These are phyloP conservation scores for Anoura caudifer DNA, from an alignment of 2,113 vertebrate species.

Conservation along the genomic window DNA sequence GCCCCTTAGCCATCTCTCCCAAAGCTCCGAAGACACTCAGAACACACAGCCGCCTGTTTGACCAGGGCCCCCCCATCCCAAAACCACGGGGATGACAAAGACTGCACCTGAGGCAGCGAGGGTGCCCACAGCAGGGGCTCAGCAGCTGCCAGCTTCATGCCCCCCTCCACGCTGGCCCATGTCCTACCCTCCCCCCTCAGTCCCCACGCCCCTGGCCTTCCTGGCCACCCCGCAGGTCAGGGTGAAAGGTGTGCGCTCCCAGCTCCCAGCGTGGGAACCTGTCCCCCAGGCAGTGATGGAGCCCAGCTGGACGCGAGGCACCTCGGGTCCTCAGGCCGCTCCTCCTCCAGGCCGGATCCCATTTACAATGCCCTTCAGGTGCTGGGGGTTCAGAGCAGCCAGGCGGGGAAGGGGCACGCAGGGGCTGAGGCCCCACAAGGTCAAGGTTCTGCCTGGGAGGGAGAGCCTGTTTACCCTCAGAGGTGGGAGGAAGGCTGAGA, in stretches of 20 bases:
- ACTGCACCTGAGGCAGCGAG: background rate
- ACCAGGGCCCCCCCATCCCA: background rate
- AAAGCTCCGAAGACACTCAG: background rate
- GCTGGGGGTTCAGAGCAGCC: background rate
- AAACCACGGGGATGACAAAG: background rate
- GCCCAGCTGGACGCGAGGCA: background rate
- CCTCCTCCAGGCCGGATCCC: background rate
- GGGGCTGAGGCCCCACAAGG: slow-evolving; percentile 12
- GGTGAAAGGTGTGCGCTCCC: background rate
- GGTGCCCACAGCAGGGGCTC: background rate
- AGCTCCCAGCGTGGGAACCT: background rate
- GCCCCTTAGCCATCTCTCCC: background rate
- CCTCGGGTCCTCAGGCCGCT: background rate
- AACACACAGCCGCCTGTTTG: background rate
- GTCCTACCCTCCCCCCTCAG: background rate
- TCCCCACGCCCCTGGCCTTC: background rate
- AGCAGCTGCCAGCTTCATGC: background rate
- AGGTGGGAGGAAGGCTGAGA: slow-evolving; percentile 66
- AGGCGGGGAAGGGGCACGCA: background rate
- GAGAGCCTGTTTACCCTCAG: slow-evolving; percentile 31
- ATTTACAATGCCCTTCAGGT: background rate
- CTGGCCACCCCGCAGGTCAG: background rate
- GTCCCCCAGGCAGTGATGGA: background rate
- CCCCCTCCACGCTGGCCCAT: accelerated
- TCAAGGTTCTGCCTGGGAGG: background rate